Base-by-base conservation (phyloP, 2,113 vertebrate genomes). In the Trochalopteron elliotii region DNA sequence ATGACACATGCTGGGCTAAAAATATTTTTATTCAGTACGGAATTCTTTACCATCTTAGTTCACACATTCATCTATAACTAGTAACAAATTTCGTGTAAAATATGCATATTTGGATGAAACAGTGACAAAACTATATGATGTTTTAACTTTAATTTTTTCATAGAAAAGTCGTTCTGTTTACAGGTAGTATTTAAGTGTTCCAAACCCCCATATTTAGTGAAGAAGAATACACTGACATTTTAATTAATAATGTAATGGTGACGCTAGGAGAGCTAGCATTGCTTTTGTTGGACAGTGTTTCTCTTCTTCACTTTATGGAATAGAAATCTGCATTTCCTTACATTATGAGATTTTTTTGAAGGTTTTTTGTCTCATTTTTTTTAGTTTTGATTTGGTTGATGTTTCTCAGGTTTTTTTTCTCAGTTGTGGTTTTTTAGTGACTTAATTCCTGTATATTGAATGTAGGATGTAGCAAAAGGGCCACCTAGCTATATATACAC, bases 11-110 rank as follows among this genome's bases (percentile, higher is more conserved):
- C 71, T 83, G 56, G 37, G 68, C 71, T 94, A 96, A 95, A 95
- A 96, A 86, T 95, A 93, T 81, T 90, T 93, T 93, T 96, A 70
- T 90, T 96, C 87, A 27, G 52, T 87, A 70, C 68, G 56, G 90
- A 83, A 68, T 94, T 88, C 85, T 71, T 90, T 78, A 81, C 72
- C 85, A 81, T 83, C 71, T 68, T 93, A 68, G 79, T 88, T 97
- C 18, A 7, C 63, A 86, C 52, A 60, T 88, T 96, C 8, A 1
- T 95, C 83, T 88, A 75, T 74, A 92, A 59, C 63, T 69, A 81
- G 56, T 70, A 90, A 47, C 39, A 89, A 81, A 89, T 81, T 68
- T 77, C 22, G 40, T 1, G 6, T 14, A 89, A 78, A 86, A 70
- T 52, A 44, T 47, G 47, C 31, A 9, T 75, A 56, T 84, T 92